Conservation (phyloP, 2,888 invertebrate genomes). For the Philaethria dido region DNA sequence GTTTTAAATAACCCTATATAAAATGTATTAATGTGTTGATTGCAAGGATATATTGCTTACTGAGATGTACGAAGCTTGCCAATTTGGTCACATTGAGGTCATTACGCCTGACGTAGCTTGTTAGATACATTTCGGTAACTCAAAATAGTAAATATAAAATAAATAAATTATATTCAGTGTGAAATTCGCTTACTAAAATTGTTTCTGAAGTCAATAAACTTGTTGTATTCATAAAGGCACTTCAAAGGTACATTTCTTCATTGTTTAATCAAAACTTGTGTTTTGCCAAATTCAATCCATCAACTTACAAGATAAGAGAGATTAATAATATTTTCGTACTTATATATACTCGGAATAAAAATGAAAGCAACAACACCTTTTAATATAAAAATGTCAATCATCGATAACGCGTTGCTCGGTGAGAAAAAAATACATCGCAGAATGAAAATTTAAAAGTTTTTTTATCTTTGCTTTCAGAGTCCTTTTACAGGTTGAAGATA, state of each 20-base stretch:
- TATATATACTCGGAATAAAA: too few relatives aligned
- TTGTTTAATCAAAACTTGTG: background rate
- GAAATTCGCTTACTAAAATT: background rate
- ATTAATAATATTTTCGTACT: background rate
- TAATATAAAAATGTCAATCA: too few relatives aligned
- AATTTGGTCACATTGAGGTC: background rate
- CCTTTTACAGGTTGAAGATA: too few relatives aligned
- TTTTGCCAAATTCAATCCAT: slow-evolving; percentile 5
- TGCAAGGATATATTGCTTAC: too few relatives aligned
- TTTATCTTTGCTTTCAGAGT: too few relatives aligned
- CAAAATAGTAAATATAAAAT: background rate
- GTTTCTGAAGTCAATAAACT: slow-evolving; percentile 2
- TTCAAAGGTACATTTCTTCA: background rate
- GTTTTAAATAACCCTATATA: too few relatives aligned
- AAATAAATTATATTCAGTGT: background rate
- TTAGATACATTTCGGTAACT: background rate
- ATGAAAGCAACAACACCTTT: too few relatives aligned
- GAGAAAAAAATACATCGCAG: too few relatives aligned
- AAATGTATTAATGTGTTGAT: background rate
- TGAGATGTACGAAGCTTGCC: background rate
- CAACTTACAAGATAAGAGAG: slow-evolving; percentile 2
- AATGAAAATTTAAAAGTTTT: too few relatives aligned
- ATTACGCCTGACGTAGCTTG: background rate
- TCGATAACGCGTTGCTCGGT: too few relatives aligned
- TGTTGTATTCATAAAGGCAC: background rate